Percentiles rank a stretch among this genome's conserved stretches.
Conservation (phyloP, 2,797 vertebrate species). For the Acropternis orthonyx region DNA sequence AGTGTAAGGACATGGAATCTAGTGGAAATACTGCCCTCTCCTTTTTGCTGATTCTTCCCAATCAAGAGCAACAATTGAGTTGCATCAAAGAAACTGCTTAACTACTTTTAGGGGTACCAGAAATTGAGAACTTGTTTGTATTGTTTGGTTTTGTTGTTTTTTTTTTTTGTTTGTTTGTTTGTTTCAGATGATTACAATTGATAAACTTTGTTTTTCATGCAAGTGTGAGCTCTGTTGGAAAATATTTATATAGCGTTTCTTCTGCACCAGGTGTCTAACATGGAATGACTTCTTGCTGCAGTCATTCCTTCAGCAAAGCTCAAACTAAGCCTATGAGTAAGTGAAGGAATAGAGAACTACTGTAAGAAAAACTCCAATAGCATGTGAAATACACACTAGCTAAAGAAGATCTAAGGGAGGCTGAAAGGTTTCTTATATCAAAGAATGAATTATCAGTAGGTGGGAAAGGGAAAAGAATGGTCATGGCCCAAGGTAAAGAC, state of each 20-base stretch:
- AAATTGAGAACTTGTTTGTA: not conserved
- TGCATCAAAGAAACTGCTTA: not conserved
- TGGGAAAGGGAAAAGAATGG: not conserved
- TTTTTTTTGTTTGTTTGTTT: not conserved
- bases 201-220: not conserved
- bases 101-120: not conserved
- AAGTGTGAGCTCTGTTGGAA: not conserved
- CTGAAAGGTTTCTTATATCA: not conserved
- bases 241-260: not conserved
- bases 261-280: not conserved
- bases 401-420: not conserved
- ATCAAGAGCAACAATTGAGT: not conserved
- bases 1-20: not conserved
- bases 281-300: not conserved
- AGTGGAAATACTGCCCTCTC: not conserved
- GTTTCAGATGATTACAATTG: not conserved
- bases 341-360: not conserved
- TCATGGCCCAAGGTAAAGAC: not conserved
- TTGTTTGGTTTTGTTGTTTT: not conserved
- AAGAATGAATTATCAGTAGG: not conserved
- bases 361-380: not conserved
- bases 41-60: not conserved
- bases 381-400: not conserved
- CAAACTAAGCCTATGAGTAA: not conserved
- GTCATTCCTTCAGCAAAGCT: not conserved